Conservation (phyloP, 2,113 vertebrate species). For the Protobothrops flavoviridis region DNA sequence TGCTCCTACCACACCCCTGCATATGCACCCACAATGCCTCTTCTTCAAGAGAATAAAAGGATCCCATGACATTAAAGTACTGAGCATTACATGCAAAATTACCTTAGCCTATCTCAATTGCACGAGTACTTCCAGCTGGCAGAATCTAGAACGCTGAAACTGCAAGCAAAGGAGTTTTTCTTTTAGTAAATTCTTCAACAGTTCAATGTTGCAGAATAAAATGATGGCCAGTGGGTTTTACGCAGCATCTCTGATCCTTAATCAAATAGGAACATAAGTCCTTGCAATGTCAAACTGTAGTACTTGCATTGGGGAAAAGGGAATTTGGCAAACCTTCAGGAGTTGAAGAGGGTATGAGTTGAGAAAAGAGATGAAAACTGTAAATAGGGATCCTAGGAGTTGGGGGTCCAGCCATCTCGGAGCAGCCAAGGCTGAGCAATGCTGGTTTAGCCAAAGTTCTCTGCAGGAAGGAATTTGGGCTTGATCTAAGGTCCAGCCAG, state of each 20-base stretch:
- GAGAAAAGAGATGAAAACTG: neutral
- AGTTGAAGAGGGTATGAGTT: neutral
- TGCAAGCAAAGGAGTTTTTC: neutral
- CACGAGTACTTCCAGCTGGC: neutral
- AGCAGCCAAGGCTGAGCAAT: neutral
- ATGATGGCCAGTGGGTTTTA: neutral
- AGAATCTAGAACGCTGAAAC: neutral
- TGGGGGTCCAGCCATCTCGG: too few species aligned
- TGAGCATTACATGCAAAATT: neutral
- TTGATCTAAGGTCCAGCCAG: neutral
- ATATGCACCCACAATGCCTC: neutral
- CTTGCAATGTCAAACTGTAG: neutral
- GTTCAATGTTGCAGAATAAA: neutral
- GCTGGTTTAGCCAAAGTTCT: neutral
- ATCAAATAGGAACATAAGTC: neutral
- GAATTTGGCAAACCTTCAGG: neutral
- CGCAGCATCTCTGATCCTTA: neutral
- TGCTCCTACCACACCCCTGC: neutral
- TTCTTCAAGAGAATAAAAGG: neutral
- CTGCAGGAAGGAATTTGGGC: neutral
- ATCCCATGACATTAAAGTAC: neutral
- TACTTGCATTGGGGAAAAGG: too few species aligned
- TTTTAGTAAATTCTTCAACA: neutral
- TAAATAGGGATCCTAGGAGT: neutral
- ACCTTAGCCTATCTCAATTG: neutral